Conservation (phyloP, 1,140 invertebrate species). For the Diachasmimorpha longicaudata region DNA sequence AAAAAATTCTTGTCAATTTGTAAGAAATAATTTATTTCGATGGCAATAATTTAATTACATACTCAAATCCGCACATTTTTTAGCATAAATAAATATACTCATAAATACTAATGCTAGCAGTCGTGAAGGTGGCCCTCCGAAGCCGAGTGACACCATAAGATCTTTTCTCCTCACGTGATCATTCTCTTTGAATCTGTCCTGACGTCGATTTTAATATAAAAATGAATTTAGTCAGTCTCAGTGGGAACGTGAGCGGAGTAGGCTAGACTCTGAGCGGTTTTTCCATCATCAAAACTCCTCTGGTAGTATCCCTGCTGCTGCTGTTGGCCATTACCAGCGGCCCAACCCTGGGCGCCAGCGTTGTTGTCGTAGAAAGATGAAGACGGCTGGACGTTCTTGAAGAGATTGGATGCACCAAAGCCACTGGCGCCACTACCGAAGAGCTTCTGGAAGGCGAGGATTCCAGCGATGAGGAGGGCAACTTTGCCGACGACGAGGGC, state of each 20-base stretch:
- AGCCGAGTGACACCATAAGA: neutral
- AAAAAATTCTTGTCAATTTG: neutral
- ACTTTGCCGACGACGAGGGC: conserved; percentile 77
- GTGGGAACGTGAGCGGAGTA: conserved; percentile 62
- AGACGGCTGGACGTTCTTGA: conserved; percentile 36
- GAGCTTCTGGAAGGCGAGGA: conserved; percentile 73
- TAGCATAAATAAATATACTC: conserved; percentile 26
- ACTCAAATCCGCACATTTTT: neutral
- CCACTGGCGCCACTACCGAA: conserved; percentile 63
- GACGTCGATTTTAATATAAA: neutral
- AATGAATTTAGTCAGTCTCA: conserved; percentile 18
- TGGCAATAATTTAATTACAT: conserved; percentile 21
- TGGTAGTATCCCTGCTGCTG: conserved; percentile 60
- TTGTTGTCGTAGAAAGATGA: conserved; percentile 44
- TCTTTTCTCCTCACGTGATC: neutral
- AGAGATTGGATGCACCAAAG: conserved; percentile 45
- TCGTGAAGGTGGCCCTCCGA: conserved; percentile 28
- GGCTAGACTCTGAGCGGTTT: conserved; percentile 67
- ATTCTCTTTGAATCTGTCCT: neutral
- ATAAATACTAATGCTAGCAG: conserved; percentile 56
- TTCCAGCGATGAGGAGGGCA: conserved; percentile 72
- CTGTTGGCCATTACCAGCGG: conserved; percentile 59
- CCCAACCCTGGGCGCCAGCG: conserved; percentile 51
- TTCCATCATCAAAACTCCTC: conserved; percentile 62
- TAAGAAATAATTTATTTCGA: conserved; percentile 45